Base-by-base conservation (phyloP, 2,113 vertebrate species). In the Lutjanus erythropterus region DNA sequence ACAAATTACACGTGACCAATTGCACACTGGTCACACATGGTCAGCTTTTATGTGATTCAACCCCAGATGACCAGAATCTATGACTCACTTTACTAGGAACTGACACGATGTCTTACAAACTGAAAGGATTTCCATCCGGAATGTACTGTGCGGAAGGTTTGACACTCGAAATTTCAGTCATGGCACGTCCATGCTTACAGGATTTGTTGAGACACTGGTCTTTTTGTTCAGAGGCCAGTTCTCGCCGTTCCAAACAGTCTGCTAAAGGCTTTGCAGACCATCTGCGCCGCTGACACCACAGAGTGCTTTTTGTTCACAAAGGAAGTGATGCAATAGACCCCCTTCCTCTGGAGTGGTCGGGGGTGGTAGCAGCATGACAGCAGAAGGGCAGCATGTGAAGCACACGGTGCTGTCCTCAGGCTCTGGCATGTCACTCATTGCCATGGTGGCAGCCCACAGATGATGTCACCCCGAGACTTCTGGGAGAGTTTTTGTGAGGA, bases 261-360 rank as follows among this genome's bases (percentile, higher is more conserved):
- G 74, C 68, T 62, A n/a, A 55, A 90, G 59, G 61, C 78, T 58
- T 75, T 19, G 47, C 19, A 25, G 72, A 80, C 86, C 82, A 78
- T 90, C 86, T 87, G 71, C n/a, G 2, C 21, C 8, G 62, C 49
- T 27, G 9, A 74, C 23, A 65, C 68, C 55, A 93, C 88, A 94
- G 84, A 87, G 77, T 41, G 44, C 52, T 87, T 89, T 89, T 88
- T 93, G 88, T 91, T 77, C 75, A 52, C 18, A 66, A 18, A 79
- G 91, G 91, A 93, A 89, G 80, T 92, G 88, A 92, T 80, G 89
- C 72, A 91, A 91, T 4, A 41, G 83, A 74, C 53, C 49, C 49
- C 53, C 59, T 83, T 84, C 78, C 56, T 80, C 60, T 69, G 6
- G 67, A 77, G 65, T 71, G 82, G 71, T 67, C 47, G 41, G 31